Percentiles rank a stretch among this genome's conserved stretches.
Conservation (phyloP, 2,113 vertebrate species). For the Corythaixoides concolor region DNA sequence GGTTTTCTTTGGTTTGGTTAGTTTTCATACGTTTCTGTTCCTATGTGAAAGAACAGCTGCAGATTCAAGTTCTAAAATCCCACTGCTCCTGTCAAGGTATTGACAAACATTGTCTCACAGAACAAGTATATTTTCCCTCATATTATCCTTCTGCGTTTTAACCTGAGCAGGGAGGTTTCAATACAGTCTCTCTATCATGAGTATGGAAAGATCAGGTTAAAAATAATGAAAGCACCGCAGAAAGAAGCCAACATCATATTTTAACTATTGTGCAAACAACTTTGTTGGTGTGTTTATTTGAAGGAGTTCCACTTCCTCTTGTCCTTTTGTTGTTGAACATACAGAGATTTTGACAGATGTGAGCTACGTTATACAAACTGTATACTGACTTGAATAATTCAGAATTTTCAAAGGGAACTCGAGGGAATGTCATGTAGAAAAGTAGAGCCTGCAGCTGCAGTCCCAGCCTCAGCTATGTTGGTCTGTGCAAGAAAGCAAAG, state of each 20-base stretch:
- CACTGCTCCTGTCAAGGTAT: fast-evolving
- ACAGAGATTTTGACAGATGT: background rate
- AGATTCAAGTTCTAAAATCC: background rate
- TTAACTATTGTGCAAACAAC: background rate
- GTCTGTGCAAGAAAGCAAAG: background rate
- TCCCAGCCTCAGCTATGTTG: background rate
- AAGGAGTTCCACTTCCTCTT: background rate
- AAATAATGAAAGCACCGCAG: background rate
- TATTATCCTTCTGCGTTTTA: background rate
- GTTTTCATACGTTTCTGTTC: background rate
- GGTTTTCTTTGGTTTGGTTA: background rate
- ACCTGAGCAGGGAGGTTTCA: background rate
- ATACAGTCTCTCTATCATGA: background rate
- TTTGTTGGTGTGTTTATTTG: background rate
- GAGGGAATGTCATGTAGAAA: background rate
- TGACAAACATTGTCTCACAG: background rate
- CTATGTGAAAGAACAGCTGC: background rate
- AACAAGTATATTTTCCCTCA: background rate
- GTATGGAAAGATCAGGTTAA: background rate
- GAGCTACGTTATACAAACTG: background rate
- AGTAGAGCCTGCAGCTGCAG: background rate
- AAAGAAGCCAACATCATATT: background rate
- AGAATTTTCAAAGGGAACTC: background rate
- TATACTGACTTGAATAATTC: background rate
- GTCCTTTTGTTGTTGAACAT: background rate